These are phyloP conservation scores for Rhinophrynus dorsalis DNA, from an alignment of 2,797 vertebrate species.

Conservation along the genomic window DNA sequence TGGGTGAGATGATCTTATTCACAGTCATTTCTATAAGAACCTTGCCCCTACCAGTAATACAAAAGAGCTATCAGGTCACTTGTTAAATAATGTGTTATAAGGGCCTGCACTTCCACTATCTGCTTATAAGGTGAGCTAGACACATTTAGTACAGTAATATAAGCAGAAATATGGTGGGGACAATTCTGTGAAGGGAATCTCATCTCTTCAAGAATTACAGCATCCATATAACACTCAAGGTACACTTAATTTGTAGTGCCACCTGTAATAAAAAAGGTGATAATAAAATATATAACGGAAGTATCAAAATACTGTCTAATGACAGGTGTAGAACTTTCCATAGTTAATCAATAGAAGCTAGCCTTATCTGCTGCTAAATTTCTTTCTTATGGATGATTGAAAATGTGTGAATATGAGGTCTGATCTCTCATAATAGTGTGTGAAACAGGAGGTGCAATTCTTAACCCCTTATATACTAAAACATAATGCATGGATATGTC, in stretches of 20 bases:
- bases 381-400: too few species aligned
- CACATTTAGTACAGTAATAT: conserved; percentile 35
- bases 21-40: too few species aligned
- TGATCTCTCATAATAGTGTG: too few species aligned
- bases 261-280: conserved; percentile 20
- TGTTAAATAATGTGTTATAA: too few species aligned
- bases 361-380: too few species aligned
- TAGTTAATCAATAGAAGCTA: neutral
- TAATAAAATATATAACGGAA: conserved; percentile 25
- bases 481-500: too few species aligned
- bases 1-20: too few species aligned
- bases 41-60: too few species aligned
- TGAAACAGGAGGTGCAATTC: too few species aligned
- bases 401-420: too few species aligned
- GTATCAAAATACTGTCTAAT: conserved; percentile 23
- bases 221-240: conserved; percentile 40
- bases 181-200: conserved; percentile 28
- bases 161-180: conserved; percentile 28
- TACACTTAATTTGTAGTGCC: conserved; percentile 32
- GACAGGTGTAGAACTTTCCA: conserved; percentile 3
- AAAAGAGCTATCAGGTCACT: too few species aligned
- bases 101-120: neutral
- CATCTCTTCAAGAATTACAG: conserved; percentile 31
- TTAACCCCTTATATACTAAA: too few species aligned
- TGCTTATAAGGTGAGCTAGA: conserved; percentile 2